Base-by-base conservation (phyloP, 92 coral and sea anemone species). In the Parazoanthus darwini region DNA sequence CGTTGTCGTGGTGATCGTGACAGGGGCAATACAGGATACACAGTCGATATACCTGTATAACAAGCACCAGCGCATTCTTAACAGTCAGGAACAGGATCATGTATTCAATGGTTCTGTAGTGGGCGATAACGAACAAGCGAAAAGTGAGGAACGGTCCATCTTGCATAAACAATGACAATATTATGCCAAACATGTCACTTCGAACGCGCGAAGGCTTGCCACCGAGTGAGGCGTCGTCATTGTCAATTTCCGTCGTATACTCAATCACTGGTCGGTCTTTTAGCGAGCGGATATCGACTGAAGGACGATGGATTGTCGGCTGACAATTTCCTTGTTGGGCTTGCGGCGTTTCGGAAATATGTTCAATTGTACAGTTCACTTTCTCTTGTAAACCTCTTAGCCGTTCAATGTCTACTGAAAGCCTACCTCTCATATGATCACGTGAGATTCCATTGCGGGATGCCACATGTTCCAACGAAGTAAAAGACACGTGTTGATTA, bases 61-160 rank as follows among this genome's bases (percentile, higher is more conserved):
- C 92, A 38, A 97, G 88, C 22, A 97, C 94, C 79, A 97, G 89
- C n/a, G 98, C 98, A 77, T 97, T 97, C 75, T 97, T 97, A 2
- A 92, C 99, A 7, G 98, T 96, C 87, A 97, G 91, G 81, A 97
- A 97, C 22, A 97, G 93, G 35, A 97, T 94, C 99, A 97, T 97
- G 77, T 97, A 97, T 73, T 93, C 96, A 67, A 95, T 91, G n/a
- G 98, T 95, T 46, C 83, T 88, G 84, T 97, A 92, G n/a, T 94
- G 92, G 15, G 99, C 96, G 58, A 97, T 95, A 66, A 97, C 91
- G 90, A 92, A 97, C 78, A 97, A 72, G 58, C 99, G 92, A 85
- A 97, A 92, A 44, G 96, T 93, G 5, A 97, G 92, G 74, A 95
- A 97, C 5, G 99, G 99, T 2, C 96, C 98, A 86, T 97, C 99